Percentiles rank a stretch among this genome's conserved stretches.
These are phyloP conservation scores for Aspidiotus rigidus DNA, from an alignment of 2,888 invertebrate genomes.

Conservation along the genomic window DNA sequence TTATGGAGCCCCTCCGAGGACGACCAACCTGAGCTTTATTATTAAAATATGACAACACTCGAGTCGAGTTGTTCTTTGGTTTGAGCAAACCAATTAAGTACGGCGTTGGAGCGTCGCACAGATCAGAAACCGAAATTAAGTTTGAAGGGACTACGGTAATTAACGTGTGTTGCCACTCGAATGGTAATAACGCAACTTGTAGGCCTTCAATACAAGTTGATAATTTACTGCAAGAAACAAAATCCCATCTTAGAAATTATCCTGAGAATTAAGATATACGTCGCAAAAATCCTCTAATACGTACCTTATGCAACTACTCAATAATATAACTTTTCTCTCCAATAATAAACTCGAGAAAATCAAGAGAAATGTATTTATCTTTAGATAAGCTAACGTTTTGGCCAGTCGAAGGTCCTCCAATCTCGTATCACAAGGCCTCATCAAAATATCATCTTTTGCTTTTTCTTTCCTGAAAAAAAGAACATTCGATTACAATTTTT, in stretches of 20 bases:
- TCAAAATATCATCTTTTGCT: constrained; percentile 30
- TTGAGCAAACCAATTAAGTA: constrained; percentile 63
- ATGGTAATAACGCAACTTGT: constrained; percentile 66
- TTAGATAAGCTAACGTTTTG: constrained; percentile 53
- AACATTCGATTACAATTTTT: background rate
- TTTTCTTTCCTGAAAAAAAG: constrained; percentile 18
- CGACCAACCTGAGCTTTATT: constrained; percentile 50
- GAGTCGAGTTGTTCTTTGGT: constrained; percentile 36
- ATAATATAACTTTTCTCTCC: constrained; percentile 66
- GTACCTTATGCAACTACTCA: constrained; percentile 62
- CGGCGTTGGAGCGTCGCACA: constrained; percentile 64
- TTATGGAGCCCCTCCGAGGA: background rate
- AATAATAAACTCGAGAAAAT: constrained; percentile 66
- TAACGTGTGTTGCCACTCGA: constrained; percentile 75
- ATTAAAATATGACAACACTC: constrained; percentile 37
- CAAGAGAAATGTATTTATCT: constrained; percentile 56
- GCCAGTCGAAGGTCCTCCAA: constrained; percentile 59
- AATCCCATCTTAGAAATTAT: constrained; percentile 8
- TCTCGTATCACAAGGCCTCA: constrained; percentile 54
- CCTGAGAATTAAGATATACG: background rate
- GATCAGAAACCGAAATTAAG: constrained; percentile 49
- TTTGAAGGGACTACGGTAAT: constrained; percentile 61
- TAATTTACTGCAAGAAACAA: constrained; percentile 49
- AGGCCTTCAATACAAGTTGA: constrained; percentile 68
- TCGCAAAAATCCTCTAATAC: constrained; percentile 14